These are phyloP conservation scores for Anableps anableps DNA, from an alignment of 2,797 vertebrate genomes.

Conservation along the genomic window DNA sequence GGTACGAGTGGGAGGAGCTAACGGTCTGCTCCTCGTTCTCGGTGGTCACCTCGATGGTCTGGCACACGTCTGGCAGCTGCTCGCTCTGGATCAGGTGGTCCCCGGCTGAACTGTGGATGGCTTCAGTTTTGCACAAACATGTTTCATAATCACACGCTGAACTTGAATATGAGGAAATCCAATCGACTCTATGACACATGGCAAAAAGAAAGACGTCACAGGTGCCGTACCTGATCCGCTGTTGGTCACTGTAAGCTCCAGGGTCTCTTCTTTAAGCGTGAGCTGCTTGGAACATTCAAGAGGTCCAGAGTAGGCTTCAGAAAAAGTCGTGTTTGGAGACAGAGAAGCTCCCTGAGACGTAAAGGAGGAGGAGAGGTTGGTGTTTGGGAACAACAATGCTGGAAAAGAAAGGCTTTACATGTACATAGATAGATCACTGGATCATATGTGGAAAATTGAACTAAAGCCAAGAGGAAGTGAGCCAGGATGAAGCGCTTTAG, in stretches of 20 bases:
- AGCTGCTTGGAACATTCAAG: conserved; percentile 45
- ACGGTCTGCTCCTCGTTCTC: conserved; percentile 95
- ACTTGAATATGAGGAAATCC: neutral
- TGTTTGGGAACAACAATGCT: neutral
- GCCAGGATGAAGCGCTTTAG: no score
- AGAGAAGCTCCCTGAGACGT: conserved; percentile 31
- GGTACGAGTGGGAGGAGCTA: conserved; percentile 92
- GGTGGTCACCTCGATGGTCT: conserved; percentile 97
- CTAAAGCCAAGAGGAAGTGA: no score
- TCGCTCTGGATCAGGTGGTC: conserved; percentile 92
- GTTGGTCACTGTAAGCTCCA: conserved; percentile 78
- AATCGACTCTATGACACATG: neutral
- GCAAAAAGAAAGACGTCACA: neutral
- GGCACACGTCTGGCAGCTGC: conserved; percentile 92
- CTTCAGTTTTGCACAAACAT: conserved; percentile 36
- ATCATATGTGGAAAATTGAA: no score
- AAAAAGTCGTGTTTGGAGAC: conserved; percentile 25
- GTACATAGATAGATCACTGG: neutral
- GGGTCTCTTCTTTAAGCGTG: conserved; percentile 48
- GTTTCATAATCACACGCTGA: neutral
- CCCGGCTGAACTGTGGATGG: conserved; percentile 78
- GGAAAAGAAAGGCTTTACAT: neutral
- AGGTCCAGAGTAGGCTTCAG: conserved; percentile 7
- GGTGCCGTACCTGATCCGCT: conserved; percentile 73
- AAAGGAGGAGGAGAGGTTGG: neutral